Evolutionary conservation across 2,797 vertebrate genomes (phyloP).

Genomic region (Peromyscus attwateri): DNA sequence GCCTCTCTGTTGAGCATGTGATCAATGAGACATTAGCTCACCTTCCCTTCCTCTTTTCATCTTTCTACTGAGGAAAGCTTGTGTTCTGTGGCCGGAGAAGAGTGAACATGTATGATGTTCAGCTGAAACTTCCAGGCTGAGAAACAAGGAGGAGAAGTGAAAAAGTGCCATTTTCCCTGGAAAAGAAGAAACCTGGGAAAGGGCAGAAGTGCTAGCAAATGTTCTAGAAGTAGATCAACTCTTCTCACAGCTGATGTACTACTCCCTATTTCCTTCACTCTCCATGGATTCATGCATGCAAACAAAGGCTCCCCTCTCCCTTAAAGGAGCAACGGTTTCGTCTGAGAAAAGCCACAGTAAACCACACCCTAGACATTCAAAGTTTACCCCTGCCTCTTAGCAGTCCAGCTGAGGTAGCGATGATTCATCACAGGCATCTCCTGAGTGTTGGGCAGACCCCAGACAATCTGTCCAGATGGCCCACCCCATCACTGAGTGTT

Average conservation of each 20-base stretch:
- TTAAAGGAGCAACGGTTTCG: slow-evolving; percentile 31
- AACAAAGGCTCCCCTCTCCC: background rate
- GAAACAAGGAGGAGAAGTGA: background rate
- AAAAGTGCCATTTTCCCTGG: background rate
- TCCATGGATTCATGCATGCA: background rate
- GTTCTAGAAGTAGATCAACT: background rate
- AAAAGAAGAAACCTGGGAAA: background rate
- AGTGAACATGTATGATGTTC: too few species aligned
- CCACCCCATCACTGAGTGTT: background rate
- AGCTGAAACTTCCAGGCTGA: background rate
- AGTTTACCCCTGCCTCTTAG: background rate
- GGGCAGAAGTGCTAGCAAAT: background rate
- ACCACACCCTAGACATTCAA: background rate
- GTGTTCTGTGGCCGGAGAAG: background rate
- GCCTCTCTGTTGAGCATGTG: background rate
- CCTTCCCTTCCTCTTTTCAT: background rate
- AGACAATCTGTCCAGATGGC: slow-evolving; percentile 67
- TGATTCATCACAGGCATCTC: background rate
- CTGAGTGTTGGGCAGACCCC: background rate
- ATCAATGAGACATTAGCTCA: background rate
- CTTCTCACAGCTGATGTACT: background rate
- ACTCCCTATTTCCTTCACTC: background rate
- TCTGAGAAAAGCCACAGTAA: slow-evolving; percentile 24
- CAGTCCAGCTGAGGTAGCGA: background rate
- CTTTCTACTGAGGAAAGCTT: background rate